Conservation (phyloP, 2,888 invertebrate species). For the Melieria omissa region DNA sequence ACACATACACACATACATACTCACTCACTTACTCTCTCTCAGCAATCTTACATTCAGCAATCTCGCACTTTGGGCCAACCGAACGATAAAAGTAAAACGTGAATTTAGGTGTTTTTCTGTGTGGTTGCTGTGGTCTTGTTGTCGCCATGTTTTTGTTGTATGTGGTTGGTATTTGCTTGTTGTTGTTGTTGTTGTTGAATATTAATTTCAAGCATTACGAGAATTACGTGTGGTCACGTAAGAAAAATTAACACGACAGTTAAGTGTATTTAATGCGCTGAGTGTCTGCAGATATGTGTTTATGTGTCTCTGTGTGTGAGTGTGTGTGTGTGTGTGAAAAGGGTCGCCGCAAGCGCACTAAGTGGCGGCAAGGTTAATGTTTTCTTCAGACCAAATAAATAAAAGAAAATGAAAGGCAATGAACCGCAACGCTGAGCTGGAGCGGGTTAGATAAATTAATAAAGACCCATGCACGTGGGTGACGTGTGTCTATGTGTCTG, state of each 20-base stretch:
- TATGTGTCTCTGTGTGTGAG: neutral
- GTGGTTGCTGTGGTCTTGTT: neutral
- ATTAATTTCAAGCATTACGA: conserved; percentile 26
- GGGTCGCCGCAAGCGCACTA: neutral
- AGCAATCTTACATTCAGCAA: no score
- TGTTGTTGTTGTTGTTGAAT: conserved; percentile 23
- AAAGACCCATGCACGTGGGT: no score
- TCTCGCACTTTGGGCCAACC: neutral
- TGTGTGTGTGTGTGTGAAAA: neutral
- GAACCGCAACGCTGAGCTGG: no score
- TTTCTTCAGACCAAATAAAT: no score
- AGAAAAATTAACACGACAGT: conserved; percentile 39
- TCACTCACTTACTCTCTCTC: no score
- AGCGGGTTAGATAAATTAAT: no score
- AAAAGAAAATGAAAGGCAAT: no score
- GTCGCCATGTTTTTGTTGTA: neutral
- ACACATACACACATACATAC: no score
- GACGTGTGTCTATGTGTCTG: no score
- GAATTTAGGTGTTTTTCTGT: neutral
- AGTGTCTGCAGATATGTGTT: neutral
- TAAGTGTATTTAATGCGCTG: conserved; percentile 23
- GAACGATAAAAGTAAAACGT: neutral
- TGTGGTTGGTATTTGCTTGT: neutral
- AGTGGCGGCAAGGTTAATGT: no score
- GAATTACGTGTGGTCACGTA: conserved; percentile 38